Evolutionary conservation across 92 coral and sea anemone species (phyloP).

Genomic region (Plumapathes pennacea): DNA sequence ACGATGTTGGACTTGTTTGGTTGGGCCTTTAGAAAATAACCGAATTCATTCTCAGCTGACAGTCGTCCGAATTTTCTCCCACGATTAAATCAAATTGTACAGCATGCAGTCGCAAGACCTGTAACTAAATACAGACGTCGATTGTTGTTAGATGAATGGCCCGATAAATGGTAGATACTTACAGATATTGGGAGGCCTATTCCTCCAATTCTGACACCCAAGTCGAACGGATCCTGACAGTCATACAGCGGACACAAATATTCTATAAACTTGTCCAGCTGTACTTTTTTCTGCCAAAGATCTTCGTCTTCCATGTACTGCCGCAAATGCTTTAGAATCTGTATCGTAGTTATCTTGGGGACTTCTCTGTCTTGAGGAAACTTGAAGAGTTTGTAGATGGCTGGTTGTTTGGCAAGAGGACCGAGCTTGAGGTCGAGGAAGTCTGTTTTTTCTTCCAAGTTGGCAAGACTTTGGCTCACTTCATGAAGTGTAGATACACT

Average conservation of each 20-base stretch:
- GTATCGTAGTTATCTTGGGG: slow-evolving; percentile 74
- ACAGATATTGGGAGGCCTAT: slow-evolving; percentile 80
- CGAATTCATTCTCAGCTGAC: too few relatives aligned
- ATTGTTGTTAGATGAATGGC: too few relatives aligned
- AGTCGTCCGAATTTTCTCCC: too few relatives aligned
- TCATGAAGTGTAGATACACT: slow-evolving; percentile 77
- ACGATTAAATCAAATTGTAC: too few relatives aligned
- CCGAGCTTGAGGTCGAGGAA: slow-evolving; percentile 78
- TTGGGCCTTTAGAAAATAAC: too few relatives aligned
- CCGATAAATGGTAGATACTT: too few relatives aligned
- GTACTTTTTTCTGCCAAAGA: slow-evolving; percentile 68
- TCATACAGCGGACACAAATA: slow-evolving; percentile 59
- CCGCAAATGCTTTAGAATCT: slow-evolving; percentile 69
- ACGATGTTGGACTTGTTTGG: too few relatives aligned
- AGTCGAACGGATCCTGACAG: slow-evolving; percentile 69
- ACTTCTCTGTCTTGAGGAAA: slow-evolving; percentile 52
- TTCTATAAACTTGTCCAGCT: slow-evolving; percentile 57
- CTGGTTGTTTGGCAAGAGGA: slow-evolving; percentile 78
- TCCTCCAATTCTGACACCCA: slow-evolving; percentile 81
- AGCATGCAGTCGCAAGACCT: too few relatives aligned
- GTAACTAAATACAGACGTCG: too few relatives aligned
- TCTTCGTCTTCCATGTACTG: slow-evolving; percentile 61
- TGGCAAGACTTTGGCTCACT: slow-evolving; percentile 66
- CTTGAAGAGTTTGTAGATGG: slow-evolving; percentile 78
- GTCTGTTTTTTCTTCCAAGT: slow-evolving; percentile 55